Evolutionary conservation across 2,113 vertebrate genomes (phyloP).

Genomic region (Smithornis capensis): DNA sequence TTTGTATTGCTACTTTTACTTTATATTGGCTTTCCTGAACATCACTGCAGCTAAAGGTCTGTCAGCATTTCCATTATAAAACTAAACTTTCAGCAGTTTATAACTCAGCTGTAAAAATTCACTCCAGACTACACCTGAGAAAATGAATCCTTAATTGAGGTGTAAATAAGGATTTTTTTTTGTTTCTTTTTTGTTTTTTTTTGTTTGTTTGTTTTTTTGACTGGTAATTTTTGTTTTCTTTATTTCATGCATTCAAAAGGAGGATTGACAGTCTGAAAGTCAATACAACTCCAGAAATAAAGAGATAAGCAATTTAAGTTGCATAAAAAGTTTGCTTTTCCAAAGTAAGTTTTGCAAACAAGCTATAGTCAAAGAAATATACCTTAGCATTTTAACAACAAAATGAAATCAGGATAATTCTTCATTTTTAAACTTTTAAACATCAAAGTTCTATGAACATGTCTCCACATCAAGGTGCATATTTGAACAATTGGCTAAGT

Average conservation of each 20-base stretch:
- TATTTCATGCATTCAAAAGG: constrained; percentile 4
- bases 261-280: not conserved
- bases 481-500: not conserved
- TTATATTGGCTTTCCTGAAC: constrained; percentile 30
- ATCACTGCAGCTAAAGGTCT: not conserved
- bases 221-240: not conserved
- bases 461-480: not conserved
- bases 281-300: not conserved
- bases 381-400: not conserved
- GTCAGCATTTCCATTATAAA: constrained; percentile 51
- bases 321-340: not conserved
- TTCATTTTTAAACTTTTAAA: not conserved
- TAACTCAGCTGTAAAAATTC: constrained; percentile 51
- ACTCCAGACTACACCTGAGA: not conserved
- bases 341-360: not conserved
- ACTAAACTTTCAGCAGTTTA: constrained; percentile 52
- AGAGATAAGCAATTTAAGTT: not conserved
- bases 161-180: not conserved
- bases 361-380: not conserved
- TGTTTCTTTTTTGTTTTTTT: not conserved
- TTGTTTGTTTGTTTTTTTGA: not conserved
- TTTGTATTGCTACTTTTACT: constrained; percentile 14
- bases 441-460: not conserved
- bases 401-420: not conserved
- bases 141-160: constrained; percentile 34